Conservation (phyloP, 2,888 invertebrate genomes). For the Lamellibrachia satsuma region DNA sequence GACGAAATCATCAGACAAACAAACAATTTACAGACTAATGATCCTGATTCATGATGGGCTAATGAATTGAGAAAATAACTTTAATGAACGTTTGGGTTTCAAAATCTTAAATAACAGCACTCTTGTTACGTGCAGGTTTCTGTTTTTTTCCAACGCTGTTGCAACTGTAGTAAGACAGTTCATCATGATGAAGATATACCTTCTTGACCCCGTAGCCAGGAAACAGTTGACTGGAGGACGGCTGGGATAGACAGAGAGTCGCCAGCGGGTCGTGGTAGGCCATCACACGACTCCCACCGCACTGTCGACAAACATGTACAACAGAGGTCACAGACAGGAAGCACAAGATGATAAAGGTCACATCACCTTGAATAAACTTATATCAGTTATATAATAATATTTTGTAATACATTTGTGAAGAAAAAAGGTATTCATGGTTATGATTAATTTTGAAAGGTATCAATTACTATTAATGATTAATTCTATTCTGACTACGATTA, state of each 20-base stretch:
- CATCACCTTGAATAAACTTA: too few relatives aligned
- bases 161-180: neutral
- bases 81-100: neutral
- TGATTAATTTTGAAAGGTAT: too few relatives aligned
- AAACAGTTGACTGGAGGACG: constrained; percentile 76
- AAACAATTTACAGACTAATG: too few relatives aligned
- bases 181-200: constrained; percentile 64
- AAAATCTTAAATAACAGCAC: neutral
- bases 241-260: constrained; percentile 79
- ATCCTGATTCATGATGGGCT: too few relatives aligned
- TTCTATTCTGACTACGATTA: too few relatives aligned
- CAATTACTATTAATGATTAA: too few relatives aligned
- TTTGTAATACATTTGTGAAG: too few relatives aligned
- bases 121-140: neutral
- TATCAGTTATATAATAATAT: too few relatives aligned
- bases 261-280: constrained; percentile 71
- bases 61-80: too few relatives aligned
- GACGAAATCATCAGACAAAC: too few relatives aligned
- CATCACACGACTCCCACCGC: constrained; percentile 82
- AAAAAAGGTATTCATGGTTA: too few relatives aligned
- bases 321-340: neutral
- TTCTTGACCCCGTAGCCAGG: constrained; percentile 83
- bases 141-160: neutral
- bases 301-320: constrained; percentile 58
- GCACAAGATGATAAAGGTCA: neutral